Percentiles rank a stretch among this genome's conserved stretches.
Evolutionary conservation across 2,888 invertebrate species (phyloP).

Genomic region (Merodon equestris): DNA sequence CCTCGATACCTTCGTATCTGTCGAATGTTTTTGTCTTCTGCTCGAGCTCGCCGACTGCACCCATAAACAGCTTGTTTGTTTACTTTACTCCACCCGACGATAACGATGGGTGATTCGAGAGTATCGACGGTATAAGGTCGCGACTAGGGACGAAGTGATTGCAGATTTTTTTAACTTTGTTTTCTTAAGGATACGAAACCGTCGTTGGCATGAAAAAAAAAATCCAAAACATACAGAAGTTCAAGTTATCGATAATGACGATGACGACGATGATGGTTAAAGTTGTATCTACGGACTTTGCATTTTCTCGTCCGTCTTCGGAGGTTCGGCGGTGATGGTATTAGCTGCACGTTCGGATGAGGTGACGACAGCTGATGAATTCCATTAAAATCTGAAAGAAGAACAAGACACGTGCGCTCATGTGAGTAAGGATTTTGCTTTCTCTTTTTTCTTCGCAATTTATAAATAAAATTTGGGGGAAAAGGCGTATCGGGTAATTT

Average conservation of each 20-base stretch:
- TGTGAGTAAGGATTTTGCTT: constrained; percentile 25
- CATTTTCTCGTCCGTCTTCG: constrained; percentile 19
- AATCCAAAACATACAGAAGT: too few species aligned
- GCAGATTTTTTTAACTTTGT: too few species aligned
- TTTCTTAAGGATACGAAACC: constrained; percentile 2
- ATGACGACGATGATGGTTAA: constrained; percentile 8
- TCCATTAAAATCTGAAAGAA: constrained; percentile 60
- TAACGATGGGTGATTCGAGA: constrained; percentile 2
- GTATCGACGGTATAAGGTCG: constrained; percentile 31
- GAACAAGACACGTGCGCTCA: constrained; percentile 22
- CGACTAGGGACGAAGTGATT: too few species aligned
- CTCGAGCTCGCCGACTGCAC: constrained; percentile 68
- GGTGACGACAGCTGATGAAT: constrained; percentile 15
- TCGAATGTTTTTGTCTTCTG: constrained; percentile 75
- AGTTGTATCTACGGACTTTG: constrained; percentile 17
- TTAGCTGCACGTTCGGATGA: constrained; percentile 36
- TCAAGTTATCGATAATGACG: too few species aligned
- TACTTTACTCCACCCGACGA: constrained; percentile 9
- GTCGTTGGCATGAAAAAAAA: neutral
- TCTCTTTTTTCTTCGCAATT: too few species aligned
- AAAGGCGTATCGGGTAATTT: too few species aligned
- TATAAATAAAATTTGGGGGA: too few species aligned
- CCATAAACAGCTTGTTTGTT: constrained; percentile 60
- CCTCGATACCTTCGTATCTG: constrained; percentile 77
- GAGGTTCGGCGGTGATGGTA: constrained; percentile 5